These are phyloP conservation scores for Haliclystus octoradiatus DNA, from an alignment of 30 jellyfish, hydroid and myxozoan genomes.

Conservation along the genomic window DNA sequence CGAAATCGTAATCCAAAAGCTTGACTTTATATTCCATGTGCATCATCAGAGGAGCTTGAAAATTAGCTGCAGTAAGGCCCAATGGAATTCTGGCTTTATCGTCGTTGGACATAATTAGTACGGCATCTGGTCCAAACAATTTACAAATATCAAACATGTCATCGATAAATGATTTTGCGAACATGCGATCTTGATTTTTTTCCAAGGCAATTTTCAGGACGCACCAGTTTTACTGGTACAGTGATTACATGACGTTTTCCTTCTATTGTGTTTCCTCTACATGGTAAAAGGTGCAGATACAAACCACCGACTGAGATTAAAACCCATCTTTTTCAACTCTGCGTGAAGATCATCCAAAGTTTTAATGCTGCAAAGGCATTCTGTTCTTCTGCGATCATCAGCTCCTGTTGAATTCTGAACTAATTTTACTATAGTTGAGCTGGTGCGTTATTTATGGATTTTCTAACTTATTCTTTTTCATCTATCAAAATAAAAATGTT, in stretches of 20 bases:
- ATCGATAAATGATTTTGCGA: conserved; percentile 17
- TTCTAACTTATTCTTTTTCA: too few species aligned
- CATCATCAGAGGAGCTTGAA: conserved; percentile 36
- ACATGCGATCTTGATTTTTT: conserved; percentile 26
- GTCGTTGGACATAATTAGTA: conserved; percentile 24
- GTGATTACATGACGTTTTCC: conserved; percentile 19
- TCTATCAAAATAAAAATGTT: too few species aligned
- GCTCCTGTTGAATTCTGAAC: conserved; percentile 26
- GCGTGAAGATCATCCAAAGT: conserved; percentile 16
- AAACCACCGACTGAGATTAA: conserved; percentile 7
- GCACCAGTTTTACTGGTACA: conserved; percentile 24
- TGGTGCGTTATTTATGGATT: too few species aligned
- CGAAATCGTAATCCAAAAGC: conserved; percentile 26
- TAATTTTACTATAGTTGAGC: conserved; percentile 7
- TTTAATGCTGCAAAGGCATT: conserved; percentile 5
- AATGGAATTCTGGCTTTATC: too few species aligned
- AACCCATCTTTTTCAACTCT: conserved; percentile 12
- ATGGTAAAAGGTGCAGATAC: conserved; percentile 12
- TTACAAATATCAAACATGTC: conserved; percentile 24
- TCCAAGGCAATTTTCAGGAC: conserved; percentile 18
- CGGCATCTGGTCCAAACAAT: conserved; percentile 20
- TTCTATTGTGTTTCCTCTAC: conserved; percentile 15
- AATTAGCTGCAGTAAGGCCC: too few species aligned
- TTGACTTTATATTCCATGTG: conserved; percentile 32
- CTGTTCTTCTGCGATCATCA: conserved; percentile 20